Conservation (phyloP, 2,797 vertebrate species). For the Myotis myotis region DNA sequence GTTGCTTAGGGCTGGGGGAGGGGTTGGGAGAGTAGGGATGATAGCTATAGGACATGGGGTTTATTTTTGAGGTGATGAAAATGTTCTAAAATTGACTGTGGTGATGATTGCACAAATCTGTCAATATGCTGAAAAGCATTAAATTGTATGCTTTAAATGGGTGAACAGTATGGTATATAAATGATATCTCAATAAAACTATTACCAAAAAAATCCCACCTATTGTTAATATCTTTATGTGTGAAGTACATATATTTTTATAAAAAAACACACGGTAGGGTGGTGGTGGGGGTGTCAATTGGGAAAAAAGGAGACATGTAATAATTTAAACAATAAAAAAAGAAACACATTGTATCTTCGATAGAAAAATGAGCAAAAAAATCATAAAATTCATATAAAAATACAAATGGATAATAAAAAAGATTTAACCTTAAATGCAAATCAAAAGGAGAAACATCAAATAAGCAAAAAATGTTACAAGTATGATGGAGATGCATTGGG, state of each 20-base stretch:
- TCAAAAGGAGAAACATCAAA: neutral
- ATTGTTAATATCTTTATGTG: neutral
- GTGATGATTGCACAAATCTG: neutral
- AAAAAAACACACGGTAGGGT: neutral
- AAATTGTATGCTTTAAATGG: neutral
- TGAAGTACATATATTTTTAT: neutral
- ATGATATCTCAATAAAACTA: neutral
- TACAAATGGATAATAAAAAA: neutral
- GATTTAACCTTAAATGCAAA: neutral
- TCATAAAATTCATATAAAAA: neutral
- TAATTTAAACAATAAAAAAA: too few species aligned
- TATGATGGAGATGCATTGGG: neutral
- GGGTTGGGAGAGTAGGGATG: neutral
- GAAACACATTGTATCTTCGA: neutral
- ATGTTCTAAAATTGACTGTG: neutral
- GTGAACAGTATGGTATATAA: neutral
- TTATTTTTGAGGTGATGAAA: neutral
- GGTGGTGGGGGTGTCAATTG: too few species aligned
- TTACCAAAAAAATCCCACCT: neutral
- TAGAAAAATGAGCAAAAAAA: slow-evolving; percentile 1
- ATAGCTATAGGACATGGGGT: too few species aligned
- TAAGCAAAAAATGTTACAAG: neutral
- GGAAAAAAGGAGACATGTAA: too few species aligned
- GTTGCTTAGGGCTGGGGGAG: neutral
- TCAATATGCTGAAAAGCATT: neutral